These are phyloP conservation scores for Sisyra nigra DNA, from an alignment of 2,888 invertebrate genomes.

Conservation along the genomic window DNA sequence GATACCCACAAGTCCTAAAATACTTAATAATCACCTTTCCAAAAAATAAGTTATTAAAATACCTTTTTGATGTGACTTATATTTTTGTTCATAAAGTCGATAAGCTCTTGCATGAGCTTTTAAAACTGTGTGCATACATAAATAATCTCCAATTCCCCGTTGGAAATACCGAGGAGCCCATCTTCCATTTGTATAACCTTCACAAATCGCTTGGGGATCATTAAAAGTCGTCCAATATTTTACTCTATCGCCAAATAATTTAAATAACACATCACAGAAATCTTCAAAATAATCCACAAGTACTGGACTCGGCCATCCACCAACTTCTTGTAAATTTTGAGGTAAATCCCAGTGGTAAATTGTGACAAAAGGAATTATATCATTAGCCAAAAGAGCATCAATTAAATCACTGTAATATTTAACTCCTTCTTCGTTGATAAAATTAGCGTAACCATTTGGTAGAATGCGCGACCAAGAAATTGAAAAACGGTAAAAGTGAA, in stretches of 20 bases:
- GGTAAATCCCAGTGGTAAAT: conserved; percentile 54
- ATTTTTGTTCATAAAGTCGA: conserved; percentile 35
- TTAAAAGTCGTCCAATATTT: conserved; percentile 46
- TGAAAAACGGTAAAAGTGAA: conserved; percentile 40
- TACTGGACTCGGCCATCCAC: conserved; percentile 46
- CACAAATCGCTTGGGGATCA: conserved; percentile 37
- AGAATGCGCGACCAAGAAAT: conserved; percentile 52
- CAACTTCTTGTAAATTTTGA: conserved; percentile 36
- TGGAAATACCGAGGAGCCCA: conserved; percentile 33
- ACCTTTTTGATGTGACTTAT: conserved; percentile 21
- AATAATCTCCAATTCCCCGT: conserved; percentile 40
- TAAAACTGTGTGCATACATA: conserved; percentile 44
- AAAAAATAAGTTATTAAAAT: too few relatives aligned
- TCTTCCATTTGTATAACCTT: conserved; percentile 26
- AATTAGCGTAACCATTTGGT: conserved; percentile 38
- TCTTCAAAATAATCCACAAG: conserved; percentile 42
- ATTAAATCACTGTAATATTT: conserved; percentile 45
- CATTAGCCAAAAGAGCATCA: conserved; percentile 31
- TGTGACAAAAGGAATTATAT: conserved; percentile 43
- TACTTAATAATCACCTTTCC: too few relatives aligned
- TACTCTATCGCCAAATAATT: conserved; percentile 31
- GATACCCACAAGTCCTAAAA: conserved; percentile 25
- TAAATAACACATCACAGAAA: conserved; percentile 37
- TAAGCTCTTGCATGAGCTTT: conserved; percentile 48
- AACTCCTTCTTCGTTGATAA: conserved; percentile 40